Percentiles rank a stretch among this genome's conserved stretches.
These are phyloP conservation scores for Paramormyrops kingsleyae DNA, from an alignment of 2,113 vertebrate species.

Conservation along the genomic window DNA sequence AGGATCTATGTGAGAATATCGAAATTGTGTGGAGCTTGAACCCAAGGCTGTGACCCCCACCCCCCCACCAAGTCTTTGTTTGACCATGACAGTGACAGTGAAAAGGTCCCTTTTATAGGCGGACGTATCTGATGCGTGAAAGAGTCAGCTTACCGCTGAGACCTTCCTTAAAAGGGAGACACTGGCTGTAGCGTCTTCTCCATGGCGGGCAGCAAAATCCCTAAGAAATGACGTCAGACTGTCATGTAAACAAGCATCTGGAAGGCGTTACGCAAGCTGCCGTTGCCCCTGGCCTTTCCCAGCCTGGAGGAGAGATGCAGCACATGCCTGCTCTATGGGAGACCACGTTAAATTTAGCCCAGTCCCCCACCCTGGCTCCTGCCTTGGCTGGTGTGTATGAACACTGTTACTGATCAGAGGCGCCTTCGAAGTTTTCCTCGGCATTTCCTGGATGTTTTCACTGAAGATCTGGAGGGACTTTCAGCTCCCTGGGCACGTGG, in stretches of 20 bases:
- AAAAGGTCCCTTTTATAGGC: not conserved
- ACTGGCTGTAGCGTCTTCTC: not conserved
- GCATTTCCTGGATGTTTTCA: not conserved
- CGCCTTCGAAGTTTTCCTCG: not conserved
- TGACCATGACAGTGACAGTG: not conserved
- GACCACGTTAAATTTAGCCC: not conserved
- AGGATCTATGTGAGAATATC: not conserved
- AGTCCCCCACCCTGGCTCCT: not conserved
- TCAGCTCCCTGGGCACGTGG: not conserved
- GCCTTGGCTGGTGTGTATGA: not conserved
- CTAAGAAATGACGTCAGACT: constrained; percentile 8
- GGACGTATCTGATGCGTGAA: not conserved
- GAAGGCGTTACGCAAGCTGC: not conserved
- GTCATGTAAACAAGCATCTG: constrained; percentile 3
- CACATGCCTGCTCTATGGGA: not conserved
- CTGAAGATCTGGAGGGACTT: not conserved
- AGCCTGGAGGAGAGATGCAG: not conserved
- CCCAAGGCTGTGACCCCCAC: not conserved
- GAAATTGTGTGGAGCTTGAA: not conserved
- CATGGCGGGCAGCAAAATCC: not conserved
- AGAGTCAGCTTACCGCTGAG: not conserved
- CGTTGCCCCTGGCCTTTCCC: too few relatives aligned
- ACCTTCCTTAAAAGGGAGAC: constrained; percentile 25
- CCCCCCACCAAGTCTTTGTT: not conserved
- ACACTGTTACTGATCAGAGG: not conserved